These are phyloP conservation scores for Notolabrus celidotus DNA, from an alignment of 2,797 vertebrate genomes.

Conservation along the genomic window DNA sequence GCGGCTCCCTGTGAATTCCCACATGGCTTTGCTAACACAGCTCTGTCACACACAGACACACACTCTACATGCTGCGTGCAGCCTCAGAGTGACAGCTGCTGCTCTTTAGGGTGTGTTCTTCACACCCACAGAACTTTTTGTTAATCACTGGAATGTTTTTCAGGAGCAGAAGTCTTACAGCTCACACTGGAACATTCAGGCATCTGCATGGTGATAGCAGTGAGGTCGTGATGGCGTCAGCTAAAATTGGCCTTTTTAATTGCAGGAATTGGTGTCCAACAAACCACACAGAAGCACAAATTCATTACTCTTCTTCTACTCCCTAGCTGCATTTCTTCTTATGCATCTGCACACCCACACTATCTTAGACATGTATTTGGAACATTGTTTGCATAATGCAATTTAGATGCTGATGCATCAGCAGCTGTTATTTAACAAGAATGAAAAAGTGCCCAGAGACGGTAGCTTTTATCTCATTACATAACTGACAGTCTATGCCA, in stretches of 20 bases:
- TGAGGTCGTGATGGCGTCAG: slow-evolving; percentile 6
- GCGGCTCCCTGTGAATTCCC: not conserved
- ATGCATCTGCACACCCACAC: no score
- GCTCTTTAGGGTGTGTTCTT: not conserved
- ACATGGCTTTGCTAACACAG: slow-evolving; percentile 5
- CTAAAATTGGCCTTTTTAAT: not conserved
- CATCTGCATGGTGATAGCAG: slow-evolving; percentile 45
- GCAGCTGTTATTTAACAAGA: not conserved
- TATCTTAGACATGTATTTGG: no score
- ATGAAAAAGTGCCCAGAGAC: not conserved
- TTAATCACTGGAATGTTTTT: slow-evolving; percentile 42
- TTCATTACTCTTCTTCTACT: no score
- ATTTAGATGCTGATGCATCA: no score
- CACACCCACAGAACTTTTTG: not conserved
- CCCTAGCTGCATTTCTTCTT: no score
- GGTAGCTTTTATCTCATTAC: slow-evolving; percentile 42
- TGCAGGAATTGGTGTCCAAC: no score
- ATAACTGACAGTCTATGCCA: slow-evolving; percentile 60
- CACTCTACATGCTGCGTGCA: not conserved
- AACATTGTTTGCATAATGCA: no score
- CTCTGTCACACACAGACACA: not conserved
- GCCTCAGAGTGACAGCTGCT: not conserved
- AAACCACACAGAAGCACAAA: no score
- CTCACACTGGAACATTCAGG: not conserved
- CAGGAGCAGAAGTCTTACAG: slow-evolving; percentile 4